A percentile compares a stretch with the other conserved stretches of the same genome.
These are phyloP conservation scores for Crossocerus cetratus DNA, from an alignment of 2,888 invertebrate species.

Conservation along the genomic window DNA sequence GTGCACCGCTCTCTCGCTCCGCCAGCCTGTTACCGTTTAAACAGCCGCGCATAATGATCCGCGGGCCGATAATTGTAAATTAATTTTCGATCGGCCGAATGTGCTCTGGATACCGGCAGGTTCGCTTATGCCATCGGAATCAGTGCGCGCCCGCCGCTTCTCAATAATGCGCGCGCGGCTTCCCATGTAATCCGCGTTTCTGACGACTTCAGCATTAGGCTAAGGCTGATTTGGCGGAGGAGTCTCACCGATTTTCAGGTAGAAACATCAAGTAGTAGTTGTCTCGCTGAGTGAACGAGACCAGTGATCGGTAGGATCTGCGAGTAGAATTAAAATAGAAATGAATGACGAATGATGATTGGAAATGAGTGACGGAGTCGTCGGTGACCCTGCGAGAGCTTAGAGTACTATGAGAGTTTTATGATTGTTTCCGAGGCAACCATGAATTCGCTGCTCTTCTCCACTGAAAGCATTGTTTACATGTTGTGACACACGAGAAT, in stretches of 20 bases:
- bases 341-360: conserved; percentile 2
- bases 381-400: neutral
- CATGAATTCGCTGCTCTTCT: neutral
- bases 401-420: neutral
- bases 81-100: neutral
- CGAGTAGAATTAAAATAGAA: neutral
- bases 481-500: conserved; percentile 9
- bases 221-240: neutral
- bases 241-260: neutral
- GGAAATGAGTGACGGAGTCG: neutral
- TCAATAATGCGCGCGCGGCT: too few relatives aligned
- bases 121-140: too few relatives aligned
- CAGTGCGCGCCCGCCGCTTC: too few relatives aligned
- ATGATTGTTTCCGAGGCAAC: conserved; percentile 2
- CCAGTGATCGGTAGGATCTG: neutral
- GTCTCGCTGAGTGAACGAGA: too few relatives aligned
- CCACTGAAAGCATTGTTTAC: conserved; percentile 22
- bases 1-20: neutral
- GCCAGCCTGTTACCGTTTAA: neutral
- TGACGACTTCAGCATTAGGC: neutral
- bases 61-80: neutral
- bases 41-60: neutral
- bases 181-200: too few relatives aligned
- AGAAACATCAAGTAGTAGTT: neutral
- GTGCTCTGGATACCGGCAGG: too few relatives aligned